phyloP scores from a whole-genome alignment of 2,888 invertebrate species.

The Apotomis capreana region DNA sequence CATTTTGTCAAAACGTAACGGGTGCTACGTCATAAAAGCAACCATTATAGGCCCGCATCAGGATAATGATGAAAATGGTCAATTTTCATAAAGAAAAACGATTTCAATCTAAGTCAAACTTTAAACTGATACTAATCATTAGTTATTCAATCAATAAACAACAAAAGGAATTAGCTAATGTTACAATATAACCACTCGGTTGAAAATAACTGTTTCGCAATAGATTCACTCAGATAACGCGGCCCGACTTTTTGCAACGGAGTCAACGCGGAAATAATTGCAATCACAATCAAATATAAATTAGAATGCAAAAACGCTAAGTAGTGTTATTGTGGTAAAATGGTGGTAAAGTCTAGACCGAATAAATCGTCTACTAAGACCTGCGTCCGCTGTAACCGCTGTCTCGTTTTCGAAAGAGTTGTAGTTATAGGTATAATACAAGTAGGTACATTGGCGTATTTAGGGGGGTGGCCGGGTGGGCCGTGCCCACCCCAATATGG shows the following conservation, averaged over 20 bases:
- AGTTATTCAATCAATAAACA: neutral
- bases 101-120: neutral
- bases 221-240: conserved; percentile 2
- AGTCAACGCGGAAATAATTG: conserved; percentile 37
- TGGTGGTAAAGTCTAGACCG: neutral
- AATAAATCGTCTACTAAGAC: too few relatives aligned
- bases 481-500: too few relatives aligned
- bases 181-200: conserved; percentile 8
- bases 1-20: too few relatives aligned
- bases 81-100: too few relatives aligned
- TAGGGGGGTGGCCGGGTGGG: too few relatives aligned
- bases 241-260: conserved; percentile 28
- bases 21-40: too few relatives aligned
- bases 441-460: too few relatives aligned
- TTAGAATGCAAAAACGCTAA: conserved; percentile 30
- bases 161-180: conserved; percentile 15
- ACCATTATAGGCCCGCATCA: too few relatives aligned
- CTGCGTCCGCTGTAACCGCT: too few relatives aligned
- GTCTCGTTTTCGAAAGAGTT: too few relatives aligned
- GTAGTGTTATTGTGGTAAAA: conserved; percentile 9
- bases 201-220: conserved; percentile 27
- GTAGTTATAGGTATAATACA: too few relatives aligned
- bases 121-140: neutral
- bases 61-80: too few relatives aligned
- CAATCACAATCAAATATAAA: conserved; percentile 39